phyloP scores from a whole-genome alignment of 2,797 vertebrate genomes.

The Oryzias dopingdopingensis region DNA sequence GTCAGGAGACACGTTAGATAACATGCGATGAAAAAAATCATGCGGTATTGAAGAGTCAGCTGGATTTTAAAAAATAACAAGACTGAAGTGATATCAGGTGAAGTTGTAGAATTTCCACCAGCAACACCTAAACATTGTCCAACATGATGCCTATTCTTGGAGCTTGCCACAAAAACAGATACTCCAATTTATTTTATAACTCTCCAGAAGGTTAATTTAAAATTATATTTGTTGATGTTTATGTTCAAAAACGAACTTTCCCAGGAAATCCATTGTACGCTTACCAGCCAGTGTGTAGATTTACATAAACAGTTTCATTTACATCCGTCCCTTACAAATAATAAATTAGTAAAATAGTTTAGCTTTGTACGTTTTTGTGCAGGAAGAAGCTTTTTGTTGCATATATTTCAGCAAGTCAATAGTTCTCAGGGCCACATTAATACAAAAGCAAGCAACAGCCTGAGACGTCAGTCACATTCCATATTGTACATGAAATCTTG shows the following conservation, averaged over 20 bases:
- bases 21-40: neutral
- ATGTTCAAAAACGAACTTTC: no score
- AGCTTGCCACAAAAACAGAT: no score
- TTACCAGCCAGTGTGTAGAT: no score
- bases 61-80: neutral
- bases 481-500: neutral
- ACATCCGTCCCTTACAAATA: neutral
- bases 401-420: conserved; percentile 7
- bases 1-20: no score
- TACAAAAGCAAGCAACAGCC: conserved; percentile 8
- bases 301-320: no score
- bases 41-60: neutral
- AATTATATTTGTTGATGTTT: no score
- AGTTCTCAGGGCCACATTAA: conserved; percentile 21
- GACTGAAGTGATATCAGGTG: neutral
- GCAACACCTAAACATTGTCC: no score
- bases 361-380: neutral
- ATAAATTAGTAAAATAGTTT: neutral
- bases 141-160: no score
- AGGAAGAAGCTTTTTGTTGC: neutral
- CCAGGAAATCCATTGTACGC: no score
- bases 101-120: neutral
- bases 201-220: no score
- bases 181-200: no score
- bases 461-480: conserved; percentile 4